Conservation (phyloP, 2,888 invertebrate genomes). For the Dasypolia templi region DNA sequence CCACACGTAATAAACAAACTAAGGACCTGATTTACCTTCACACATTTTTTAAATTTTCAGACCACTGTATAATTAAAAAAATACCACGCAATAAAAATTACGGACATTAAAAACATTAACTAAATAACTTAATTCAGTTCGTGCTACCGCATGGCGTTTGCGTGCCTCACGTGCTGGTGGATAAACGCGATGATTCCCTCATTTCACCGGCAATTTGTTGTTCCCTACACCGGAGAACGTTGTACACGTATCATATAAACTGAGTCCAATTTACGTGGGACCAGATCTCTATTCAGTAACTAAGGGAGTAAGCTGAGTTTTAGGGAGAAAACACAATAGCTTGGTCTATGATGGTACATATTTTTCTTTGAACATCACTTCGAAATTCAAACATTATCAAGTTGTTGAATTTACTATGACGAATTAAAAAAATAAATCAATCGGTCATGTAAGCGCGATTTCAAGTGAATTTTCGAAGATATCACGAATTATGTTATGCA, state of each 20-base stretch:
- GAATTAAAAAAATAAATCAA: background rate
- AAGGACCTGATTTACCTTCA: too few species aligned
- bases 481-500: background rate
- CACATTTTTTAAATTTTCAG: constrained; percentile 31
- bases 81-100: constrained; percentile 39
- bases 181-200: constrained; percentile 54
- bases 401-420: background rate
- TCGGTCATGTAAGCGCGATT: background rate
- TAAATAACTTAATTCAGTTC: constrained; percentile 49
- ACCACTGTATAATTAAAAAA: constrained; percentile 51
- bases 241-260: constrained; percentile 73
- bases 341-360: too few species aligned
- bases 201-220: constrained; percentile 64
- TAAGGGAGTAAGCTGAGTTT: constrained; percentile 10
- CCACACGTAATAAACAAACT: background rate
- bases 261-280: constrained; percentile 59
- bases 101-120: constrained; percentile 34
- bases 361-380: background rate
- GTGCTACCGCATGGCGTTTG: constrained; percentile 52
- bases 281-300: constrained; percentile 58
- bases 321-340: background rate
- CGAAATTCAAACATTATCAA: background rate
- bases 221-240: constrained; percentile 47
- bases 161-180: constrained; percentile 61
- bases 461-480: background rate